phyloP scores from a whole-genome alignment of 2,797 vertebrate genomes.

The Eulemur coronatus region DNA sequence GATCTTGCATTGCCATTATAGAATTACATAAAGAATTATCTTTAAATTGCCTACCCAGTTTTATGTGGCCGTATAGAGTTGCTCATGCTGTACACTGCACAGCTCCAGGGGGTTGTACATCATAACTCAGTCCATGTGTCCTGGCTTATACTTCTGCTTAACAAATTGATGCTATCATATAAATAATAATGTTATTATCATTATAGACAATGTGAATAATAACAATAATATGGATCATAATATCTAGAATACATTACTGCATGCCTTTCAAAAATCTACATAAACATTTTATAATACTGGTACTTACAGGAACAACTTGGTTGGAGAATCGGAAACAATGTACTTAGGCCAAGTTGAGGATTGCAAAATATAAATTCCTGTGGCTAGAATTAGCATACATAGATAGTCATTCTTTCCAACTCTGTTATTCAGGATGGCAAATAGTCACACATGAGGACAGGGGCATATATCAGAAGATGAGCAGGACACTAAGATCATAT shows the following conservation, averaged over 20 bases:
- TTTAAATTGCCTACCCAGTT: not conserved
- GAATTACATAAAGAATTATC: not conserved
- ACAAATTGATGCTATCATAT: not conserved
- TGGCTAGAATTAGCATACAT: not conserved
- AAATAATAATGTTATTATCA: not conserved
- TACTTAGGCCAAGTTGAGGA: not conserved
- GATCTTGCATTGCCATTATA: not conserved
- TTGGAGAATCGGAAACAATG: not conserved
- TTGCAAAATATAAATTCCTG: not conserved
- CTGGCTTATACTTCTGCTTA: not conserved
- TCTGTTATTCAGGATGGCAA: not conserved
- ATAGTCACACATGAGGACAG: not conserved
- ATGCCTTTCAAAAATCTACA: constrained; percentile 62
- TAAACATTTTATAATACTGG: not conserved
- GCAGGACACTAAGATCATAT: not conserved
- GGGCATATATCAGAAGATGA: not conserved
- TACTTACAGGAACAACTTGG: not conserved
- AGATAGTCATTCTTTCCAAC: not conserved
- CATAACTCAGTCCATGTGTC: not conserved
- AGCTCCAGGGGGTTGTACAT: not conserved
- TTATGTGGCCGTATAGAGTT: not conserved
- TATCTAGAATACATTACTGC: constrained; percentile 76
- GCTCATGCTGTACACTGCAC: not conserved
- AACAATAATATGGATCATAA: constrained; percentile 44
- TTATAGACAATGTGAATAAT: not conserved